Evolutionary conservation across 2,888 invertebrate genomes (phyloP).

Genomic region (Drosophila parthenogenetica): DNA sequence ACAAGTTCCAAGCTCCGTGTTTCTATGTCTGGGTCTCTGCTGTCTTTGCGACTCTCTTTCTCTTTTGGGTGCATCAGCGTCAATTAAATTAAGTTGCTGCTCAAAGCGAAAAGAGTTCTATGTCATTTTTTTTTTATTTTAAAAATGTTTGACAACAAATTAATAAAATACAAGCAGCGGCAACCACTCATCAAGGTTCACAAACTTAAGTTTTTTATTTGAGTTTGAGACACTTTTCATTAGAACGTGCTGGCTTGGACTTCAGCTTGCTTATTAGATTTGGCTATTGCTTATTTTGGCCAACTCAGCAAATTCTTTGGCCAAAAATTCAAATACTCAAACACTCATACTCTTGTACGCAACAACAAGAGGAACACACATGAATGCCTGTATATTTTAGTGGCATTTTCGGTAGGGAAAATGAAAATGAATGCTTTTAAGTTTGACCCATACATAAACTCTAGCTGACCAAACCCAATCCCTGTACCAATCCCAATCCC

Average conservation of each 20-base stretch:
- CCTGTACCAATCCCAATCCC: slow-evolving; percentile 34
- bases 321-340: slow-evolving; percentile 13
- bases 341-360: not conserved
- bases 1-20: not conserved
- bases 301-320: slow-evolving; percentile 16
- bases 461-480: slow-evolving; percentile 46
- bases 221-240: slow-evolving; percentile 36
- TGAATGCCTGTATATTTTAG: slow-evolving; percentile 70
- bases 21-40: slow-evolving; percentile 8
- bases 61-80: slow-evolving; percentile 67
- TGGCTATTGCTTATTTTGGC: slow-evolving; percentile 30
- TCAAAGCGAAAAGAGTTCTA: slow-evolving; percentile 64
- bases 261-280: slow-evolving; percentile 49
- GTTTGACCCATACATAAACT: slow-evolving; percentile 77
- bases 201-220: slow-evolving; percentile 2
- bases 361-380: slow-evolving; percentile 21
- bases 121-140: slow-evolving; percentile 8
- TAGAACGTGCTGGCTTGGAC: slow-evolving; percentile 8
- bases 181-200: slow-evolving; percentile 4
- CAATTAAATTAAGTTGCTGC: slow-evolving; percentile 73
- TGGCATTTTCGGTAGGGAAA: slow-evolving; percentile 56
- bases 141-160: slow-evolving; percentile 68
- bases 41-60: slow-evolving; percentile 6
- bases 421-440: slow-evolving; percentile 72
- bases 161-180: slow-evolving; percentile 52